Conservation (phyloP, 2,797 vertebrate species). For the Microtus obscurus region DNA sequence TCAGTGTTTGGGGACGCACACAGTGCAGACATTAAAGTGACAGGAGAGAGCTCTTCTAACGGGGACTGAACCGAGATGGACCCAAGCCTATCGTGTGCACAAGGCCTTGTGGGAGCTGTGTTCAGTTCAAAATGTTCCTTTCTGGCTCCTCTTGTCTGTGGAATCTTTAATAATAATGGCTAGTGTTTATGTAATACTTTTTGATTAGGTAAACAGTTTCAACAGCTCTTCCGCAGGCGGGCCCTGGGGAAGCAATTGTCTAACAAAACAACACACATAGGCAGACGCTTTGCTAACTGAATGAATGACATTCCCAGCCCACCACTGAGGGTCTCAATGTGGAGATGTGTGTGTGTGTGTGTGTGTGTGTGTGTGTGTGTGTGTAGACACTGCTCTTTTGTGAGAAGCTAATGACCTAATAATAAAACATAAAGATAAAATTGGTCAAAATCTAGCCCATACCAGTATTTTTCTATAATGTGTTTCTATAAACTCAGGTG, state of each 20-base stretch:
- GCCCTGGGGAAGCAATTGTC: background rate
- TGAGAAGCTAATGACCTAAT: conserved; percentile 19
- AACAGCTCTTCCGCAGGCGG: background rate
- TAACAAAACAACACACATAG: background rate
- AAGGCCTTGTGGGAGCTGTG: background rate
- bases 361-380: background rate
- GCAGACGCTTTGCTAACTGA: background rate
- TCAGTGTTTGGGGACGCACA: background rate
- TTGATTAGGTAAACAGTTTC: background rate
- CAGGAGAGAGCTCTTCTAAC: background rate
- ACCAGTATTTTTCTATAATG: background rate
- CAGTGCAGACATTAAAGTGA: background rate
- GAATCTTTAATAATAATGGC: conserved; percentile 4
- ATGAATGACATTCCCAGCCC: too few species aligned
- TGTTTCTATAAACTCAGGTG: background rate
- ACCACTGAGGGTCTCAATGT: background rate
- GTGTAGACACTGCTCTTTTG: background rate
- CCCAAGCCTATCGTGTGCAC: background rate
- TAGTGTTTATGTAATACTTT: conserved; percentile 34
- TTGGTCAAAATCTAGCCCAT: conserved; percentile 24
- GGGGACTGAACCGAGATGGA: too few species aligned
- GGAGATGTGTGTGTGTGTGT: background rate
- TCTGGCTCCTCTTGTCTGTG: background rate
- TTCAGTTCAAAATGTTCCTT: background rate
- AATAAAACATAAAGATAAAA: conserved; percentile 21